phyloP scores from a whole-genome alignment of 35 echinoderm and acorn worm genomes.

The Heliocidaris tuberculata region DNA sequence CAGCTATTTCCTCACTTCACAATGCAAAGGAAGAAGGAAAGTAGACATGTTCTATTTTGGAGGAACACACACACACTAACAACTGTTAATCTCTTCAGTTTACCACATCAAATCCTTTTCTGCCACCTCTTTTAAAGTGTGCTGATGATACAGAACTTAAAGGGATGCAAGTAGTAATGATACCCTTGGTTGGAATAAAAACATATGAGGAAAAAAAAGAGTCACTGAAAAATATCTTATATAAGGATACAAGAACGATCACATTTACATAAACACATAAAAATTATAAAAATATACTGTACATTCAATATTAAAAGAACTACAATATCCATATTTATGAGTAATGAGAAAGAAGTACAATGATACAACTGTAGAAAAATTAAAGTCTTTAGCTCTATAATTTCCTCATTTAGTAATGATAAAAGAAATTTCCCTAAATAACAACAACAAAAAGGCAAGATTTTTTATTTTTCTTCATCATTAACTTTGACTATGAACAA shows the following conservation, averaged over 20 bases:
- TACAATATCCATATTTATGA: no score
- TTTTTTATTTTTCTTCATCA: no score
- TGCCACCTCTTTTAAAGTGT: background rate
- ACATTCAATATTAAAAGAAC: no score
- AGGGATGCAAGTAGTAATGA: background rate
- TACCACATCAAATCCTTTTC: background rate
- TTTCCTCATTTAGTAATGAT: no score
- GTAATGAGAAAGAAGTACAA: no score
- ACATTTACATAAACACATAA: background rate
- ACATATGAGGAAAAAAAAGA: background rate
- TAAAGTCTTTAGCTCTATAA: no score
- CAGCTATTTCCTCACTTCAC: conserved; percentile 9
- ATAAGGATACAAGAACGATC: background rate
- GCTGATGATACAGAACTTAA: background rate
- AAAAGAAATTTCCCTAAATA: no score
- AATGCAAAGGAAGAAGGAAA: background rate
- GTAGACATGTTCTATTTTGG: background rate
- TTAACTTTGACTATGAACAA: no score
- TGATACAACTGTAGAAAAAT: no score
- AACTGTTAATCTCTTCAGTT: background rate
- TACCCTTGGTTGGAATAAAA: background rate
- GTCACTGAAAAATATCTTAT: background rate
- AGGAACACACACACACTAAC: background rate
- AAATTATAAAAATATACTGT: no score
- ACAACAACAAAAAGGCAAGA: no score